Percentiles rank a stretch among this genome's conserved stretches.
Conservation (phyloP, 2,888 invertebrate species). For the Sarcophaga caerulescens region DNA sequence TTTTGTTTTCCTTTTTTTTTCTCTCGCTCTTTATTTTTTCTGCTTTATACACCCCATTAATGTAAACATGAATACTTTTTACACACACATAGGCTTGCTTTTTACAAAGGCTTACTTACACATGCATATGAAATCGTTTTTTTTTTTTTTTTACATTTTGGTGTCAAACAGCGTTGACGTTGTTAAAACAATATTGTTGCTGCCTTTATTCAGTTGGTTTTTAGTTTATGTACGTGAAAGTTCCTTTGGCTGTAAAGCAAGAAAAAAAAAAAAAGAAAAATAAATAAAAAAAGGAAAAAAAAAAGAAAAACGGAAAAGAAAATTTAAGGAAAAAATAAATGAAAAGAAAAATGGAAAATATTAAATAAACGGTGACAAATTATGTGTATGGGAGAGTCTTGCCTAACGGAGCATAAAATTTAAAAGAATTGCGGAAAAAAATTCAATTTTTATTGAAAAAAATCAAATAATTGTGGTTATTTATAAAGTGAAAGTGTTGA, state of each 20-base stretch:
- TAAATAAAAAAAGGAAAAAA: conserved; percentile 29
- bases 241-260: conserved; percentile 1
- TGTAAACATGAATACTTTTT: conserved; percentile 21
- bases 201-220: conserved; percentile 24
- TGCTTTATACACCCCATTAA: conserved; percentile 40
- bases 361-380: conserved; percentile 24
- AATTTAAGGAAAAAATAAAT: background rate
- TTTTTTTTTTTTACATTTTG: conserved; percentile 29
- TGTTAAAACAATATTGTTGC: conserved; percentile 64
- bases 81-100: background rate
- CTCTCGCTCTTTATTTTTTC: background rate
- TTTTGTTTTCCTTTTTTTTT: no score
- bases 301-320: conserved; percentile 23
- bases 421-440: background rate
- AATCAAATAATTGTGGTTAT: conserved; percentile 41
- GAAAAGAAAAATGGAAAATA: conserved; percentile 56
- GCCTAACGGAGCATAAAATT: conserved; percentile 61
- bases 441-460: background rate
- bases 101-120: background rate
- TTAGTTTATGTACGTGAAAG: conserved; percentile 39
- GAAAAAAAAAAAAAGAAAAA: conserved; percentile 1
- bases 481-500: conserved; percentile 65
- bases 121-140: background rate
- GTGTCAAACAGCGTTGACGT: conserved; percentile 66
- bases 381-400: conserved; percentile 22